These are phyloP conservation scores for Gallinago stenura DNA, from an alignment of 2,797 vertebrate species.

Conservation along the genomic window DNA sequence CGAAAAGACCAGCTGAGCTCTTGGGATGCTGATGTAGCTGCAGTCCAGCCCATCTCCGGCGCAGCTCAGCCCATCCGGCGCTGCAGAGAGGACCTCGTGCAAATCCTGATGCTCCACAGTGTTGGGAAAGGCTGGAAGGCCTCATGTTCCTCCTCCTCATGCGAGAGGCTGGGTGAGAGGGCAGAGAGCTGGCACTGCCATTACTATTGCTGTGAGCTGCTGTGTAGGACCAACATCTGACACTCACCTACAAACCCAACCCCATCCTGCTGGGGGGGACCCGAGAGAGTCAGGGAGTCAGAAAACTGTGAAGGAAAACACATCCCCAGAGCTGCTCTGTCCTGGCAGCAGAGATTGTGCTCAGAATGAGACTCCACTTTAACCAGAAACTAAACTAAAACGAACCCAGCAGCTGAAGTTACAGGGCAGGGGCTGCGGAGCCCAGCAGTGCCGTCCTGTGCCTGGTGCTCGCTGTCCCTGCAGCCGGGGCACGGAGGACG, in stretches of 20 bases:
- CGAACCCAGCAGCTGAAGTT: neutral
- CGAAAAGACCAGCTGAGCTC: rapidly evolving
- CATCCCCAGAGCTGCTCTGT: neutral
- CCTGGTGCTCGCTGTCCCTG: neutral
- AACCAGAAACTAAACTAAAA: neutral
- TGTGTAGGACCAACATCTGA: neutral
- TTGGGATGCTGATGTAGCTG: rapidly evolving
- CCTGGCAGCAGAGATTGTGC: neutral
- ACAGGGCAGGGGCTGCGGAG: neutral
- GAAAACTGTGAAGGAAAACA: neutral
- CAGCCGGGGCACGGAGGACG: neutral
- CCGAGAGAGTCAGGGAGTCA: rapidly evolving
- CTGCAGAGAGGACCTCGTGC: rapidly evolving
- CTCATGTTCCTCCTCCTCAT: rapidly evolving
- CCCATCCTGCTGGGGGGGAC: neutral
- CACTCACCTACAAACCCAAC: neutral
- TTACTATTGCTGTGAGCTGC: rapidly evolving
- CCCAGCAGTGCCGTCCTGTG: rapidly evolving
- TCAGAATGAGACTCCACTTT: neutral
- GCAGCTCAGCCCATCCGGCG: neutral
- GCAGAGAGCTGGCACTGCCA: neutral
- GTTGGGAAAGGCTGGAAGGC: neutral
- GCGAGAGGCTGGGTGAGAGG: neutral
- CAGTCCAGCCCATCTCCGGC: neutral
- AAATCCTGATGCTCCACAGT: rapidly evolving